phyloP scores from a whole-genome alignment of 2,888 invertebrate genomes.

The Rhyacophila evoluta region DNA sequence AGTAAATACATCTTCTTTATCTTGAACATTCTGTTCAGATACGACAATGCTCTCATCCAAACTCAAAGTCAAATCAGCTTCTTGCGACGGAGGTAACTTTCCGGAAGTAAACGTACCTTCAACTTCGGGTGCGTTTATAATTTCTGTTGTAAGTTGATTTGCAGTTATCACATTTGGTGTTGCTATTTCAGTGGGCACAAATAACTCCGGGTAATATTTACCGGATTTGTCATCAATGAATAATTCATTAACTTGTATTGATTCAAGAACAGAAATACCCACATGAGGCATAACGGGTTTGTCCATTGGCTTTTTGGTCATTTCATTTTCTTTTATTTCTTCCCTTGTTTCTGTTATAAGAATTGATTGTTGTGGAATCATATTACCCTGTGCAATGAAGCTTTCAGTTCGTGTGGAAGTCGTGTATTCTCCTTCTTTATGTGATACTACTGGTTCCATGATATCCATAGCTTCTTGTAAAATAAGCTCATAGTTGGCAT shows the following conservation, averaged over 20 bases:
- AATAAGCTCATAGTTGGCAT: constrained; percentile 71
- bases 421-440: constrained; percentile 72
- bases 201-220: constrained; percentile 82
- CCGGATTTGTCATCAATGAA: constrained; percentile 78
- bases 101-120: constrained; percentile 74
- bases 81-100: constrained; percentile 73
- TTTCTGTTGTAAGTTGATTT: constrained; percentile 75
- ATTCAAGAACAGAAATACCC: constrained; percentile 74
- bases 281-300: constrained; percentile 71
- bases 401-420: constrained; percentile 69
- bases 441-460: constrained; percentile 72
- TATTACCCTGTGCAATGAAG: constrained; percentile 61
- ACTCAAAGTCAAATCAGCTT: constrained; percentile 71
- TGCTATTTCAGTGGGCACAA: constrained; percentile 84
- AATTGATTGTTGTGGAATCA: constrained; percentile 74
- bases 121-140: constrained; percentile 76
- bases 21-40: constrained; percentile 70
- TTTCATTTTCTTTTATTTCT: constrained; percentile 71
- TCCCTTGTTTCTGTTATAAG: constrained; percentile 75
- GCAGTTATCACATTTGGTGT: constrained; percentile 75
- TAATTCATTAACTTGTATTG: constrained; percentile 76
- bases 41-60: constrained; percentile 73
- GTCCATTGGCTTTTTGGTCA: constrained; percentile 65
- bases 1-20: constrained; percentile 74
- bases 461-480: constrained; percentile 76